Base-by-base conservation (phyloP, 2,797 vertebrate genomes). In the Pogoniulus pusillus region DNA sequence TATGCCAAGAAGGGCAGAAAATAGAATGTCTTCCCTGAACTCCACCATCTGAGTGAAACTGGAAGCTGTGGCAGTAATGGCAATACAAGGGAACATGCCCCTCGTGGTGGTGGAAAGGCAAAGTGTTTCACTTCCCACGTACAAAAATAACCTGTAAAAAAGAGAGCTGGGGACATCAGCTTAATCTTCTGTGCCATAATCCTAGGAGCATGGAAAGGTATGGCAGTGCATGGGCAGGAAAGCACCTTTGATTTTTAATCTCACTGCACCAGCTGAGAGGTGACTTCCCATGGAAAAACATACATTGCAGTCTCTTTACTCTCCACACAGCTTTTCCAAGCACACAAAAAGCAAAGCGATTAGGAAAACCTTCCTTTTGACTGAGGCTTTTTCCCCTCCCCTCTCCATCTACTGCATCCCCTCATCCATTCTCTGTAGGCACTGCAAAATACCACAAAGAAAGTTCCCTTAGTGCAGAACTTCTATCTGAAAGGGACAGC, bases 221-320 rank as follows among this genome's bases (percentile, higher is more conserved):
- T 74, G 73, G 78, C 70, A 73, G 49, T 16, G 41, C 53, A 35
- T 0, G 3, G 69, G n/a, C 54, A 91, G 57, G 37, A 69, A 49
- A 91, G 69, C 45, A 77, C 15, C 70, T 54, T 51, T 37, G 55
- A 37, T 77, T 51, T 72, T 32, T n/a, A 6, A 29, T 26, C 49
- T 71, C 2, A 0, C 37, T 0, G 0, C 10, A 51, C 39, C n/a
- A 34, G 58, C 26, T 0, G 1, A 15, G 24, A 15, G 41, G 27
- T 30, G 41, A 47, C 49, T 70, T 71, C 64, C 72, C 71, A 32
- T 4, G 24, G 73, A 16, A 60, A 81, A 68, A 19, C 6, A 35
- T 0, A 3, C 7, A 2, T 1, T 22, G 32, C 64, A 70, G 62
- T 13, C n/a, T 57, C 47, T 27, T 26, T 62, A 35, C 20, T 70